Percentiles rank a stretch among this genome's conserved stretches.
Evolutionary conservation across 2,888 invertebrate genomes (phyloP).

Genomic region (Ectemnius lituratus): DNA sequence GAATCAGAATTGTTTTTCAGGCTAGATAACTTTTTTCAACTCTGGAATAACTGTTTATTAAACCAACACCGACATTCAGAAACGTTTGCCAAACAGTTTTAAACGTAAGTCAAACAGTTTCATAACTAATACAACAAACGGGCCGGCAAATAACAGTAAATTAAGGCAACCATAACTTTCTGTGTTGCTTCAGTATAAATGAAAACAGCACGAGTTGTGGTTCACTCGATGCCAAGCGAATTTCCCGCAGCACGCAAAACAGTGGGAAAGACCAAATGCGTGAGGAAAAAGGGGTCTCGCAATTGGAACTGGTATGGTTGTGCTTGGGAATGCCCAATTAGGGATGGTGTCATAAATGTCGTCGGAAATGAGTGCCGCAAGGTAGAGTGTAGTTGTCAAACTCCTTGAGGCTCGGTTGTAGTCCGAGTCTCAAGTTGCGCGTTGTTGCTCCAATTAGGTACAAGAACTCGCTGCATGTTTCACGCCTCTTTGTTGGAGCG

Average conservation of each 20-base stretch:
- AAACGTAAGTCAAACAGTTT: no score
- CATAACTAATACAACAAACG: neutral
- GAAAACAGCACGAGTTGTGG: constrained; percentile 10
- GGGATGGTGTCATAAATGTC: no score
- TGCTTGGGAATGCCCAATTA: no score
- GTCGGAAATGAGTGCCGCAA: no score
- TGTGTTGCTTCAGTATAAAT: constrained; percentile 1
- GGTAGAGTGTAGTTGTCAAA: no score
- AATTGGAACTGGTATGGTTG: no score
- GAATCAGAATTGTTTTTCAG: no score
- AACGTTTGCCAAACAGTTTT: neutral
- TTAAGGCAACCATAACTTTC: constrained; percentile 26
- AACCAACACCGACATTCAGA: no score
- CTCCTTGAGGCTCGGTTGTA: no score
- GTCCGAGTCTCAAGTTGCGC: no score
- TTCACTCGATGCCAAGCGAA: neutral
- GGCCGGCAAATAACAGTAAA: neutral
- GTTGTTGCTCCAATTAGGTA: neutral
- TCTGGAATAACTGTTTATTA: no score
- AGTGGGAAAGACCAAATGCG: neutral
- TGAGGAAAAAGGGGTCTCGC: neutral
- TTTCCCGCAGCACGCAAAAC: neutral
- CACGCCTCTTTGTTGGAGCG: neutral
- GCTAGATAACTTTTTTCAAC: no score
- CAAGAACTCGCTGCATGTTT: neutral